Percentiles rank a stretch among this genome's conserved stretches.
Conservation (phyloP, 2,797 vertebrate species). For the Enoplosus armatus region DNA sequence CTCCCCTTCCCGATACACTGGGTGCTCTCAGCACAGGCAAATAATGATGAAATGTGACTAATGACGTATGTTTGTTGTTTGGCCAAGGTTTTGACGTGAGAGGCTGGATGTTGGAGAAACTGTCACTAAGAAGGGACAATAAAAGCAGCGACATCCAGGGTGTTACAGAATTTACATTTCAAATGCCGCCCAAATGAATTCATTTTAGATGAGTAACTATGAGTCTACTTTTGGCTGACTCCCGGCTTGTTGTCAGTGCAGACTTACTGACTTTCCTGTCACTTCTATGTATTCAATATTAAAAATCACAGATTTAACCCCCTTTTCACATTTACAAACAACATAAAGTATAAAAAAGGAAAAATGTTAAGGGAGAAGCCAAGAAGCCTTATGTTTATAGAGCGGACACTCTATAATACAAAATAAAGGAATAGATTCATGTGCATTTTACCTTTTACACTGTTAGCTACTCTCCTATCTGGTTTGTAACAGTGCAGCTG, state of each 20-base stretch:
- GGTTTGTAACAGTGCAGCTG: neutral
- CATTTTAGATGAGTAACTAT: neutral
- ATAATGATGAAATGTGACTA: constrained; percentile 25
- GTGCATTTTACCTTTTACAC: neutral
- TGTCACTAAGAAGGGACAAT: neutral
- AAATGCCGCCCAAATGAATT: neutral
- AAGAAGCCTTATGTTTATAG: neutral
- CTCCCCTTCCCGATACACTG: constrained; percentile 1
- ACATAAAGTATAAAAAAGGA: neutral
- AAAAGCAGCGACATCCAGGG: neutral
- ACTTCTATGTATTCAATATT: too few relatives aligned
- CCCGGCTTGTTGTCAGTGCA: neutral
- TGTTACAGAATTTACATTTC: neutral
- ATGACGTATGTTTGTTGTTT: constrained; percentile 28
- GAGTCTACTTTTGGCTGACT: neutral
- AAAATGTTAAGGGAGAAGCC: neutral
- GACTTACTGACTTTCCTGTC: neutral
- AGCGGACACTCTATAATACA: neutral
- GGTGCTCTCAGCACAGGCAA: constrained; percentile 36
- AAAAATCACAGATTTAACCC: too few relatives aligned
- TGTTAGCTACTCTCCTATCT: constrained; percentile 16
- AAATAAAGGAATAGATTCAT: neutral
- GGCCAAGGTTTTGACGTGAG: neutral
- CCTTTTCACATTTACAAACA: neutral
- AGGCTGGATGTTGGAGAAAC: neutral